Base-by-base conservation (phyloP, 2,888 invertebrate species). In the Lithophane ornitopus region DNA sequence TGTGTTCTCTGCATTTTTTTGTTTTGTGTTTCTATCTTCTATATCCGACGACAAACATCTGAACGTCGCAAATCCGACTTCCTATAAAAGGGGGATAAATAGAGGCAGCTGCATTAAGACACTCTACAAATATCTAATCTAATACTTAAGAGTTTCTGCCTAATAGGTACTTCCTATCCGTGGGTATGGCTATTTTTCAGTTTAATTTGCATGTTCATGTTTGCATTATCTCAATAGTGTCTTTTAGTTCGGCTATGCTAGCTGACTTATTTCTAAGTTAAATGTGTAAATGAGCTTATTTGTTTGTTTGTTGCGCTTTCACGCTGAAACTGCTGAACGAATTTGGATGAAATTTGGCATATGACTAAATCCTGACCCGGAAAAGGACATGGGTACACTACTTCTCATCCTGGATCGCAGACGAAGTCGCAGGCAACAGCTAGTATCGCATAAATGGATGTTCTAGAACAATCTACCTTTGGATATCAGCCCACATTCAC, bases 401-500 rank as follows among this genome's bases (percentile, higher is more conserved):
- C 34, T 34, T 34, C 3, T 34, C 34, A 34, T 34, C 34, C 34
- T 34, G 34, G 34, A 34, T 34, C 3, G 34, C 34, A 34, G 34
- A 34, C 34, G 34, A 34, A 2, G 34, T 34, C 34, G 34, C 3
- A 3, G 34, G 34, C 34, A 34, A 34, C 34, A 34, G 34, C 34
- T 34, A 34, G 4, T 34, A 34, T 39, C 34, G 34, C 19, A 39
- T 52, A 44, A 22, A 54, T n/a, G 41, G 58, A 76, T 65, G 58
- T 59, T 78, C 71, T 58, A 82, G 56, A 78, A 71, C 44, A 39
- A 54, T 68, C 22, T 41, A 56, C 61, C 59, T 74, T 62, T 62
- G 22, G 14, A 61, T 41, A 69, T 62, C 62, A 74, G 19, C 84
- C 81, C 84, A 84, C 85, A 61, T 71, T 81, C 69, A 72, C 85